A percentile compares a stretch with the other conserved stretches of the same genome.
These are phyloP conservation scores for Lottia scabra DNA, from an alignment of 2,888 invertebrate genomes.

Conservation along the genomic window DNA sequence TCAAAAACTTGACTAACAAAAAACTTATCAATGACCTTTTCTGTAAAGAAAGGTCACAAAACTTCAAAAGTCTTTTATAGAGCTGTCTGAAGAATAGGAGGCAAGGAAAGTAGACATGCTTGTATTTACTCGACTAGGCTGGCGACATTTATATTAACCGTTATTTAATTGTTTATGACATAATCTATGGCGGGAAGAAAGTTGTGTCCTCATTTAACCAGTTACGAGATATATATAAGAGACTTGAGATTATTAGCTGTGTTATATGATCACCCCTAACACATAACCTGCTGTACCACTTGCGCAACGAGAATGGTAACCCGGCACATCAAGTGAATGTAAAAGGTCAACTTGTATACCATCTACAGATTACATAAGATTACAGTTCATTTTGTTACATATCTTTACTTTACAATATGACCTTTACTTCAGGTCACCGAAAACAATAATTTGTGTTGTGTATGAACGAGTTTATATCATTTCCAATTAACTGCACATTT, in stretches of 20 bases:
- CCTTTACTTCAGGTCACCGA: neutral
- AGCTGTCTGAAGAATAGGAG: too few relatives aligned
- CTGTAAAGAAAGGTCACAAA: neutral
- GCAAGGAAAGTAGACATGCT: too few relatives aligned
- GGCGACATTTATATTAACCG: too few relatives aligned
- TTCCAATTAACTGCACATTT: too few relatives aligned
- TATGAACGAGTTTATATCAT: too few relatives aligned
- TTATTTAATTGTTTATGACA: too few relatives aligned
- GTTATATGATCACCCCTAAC: slow-evolving; percentile 2
- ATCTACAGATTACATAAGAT: neutral
- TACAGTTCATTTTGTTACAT: neutral
- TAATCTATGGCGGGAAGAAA: too few relatives aligned
- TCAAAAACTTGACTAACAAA: slow-evolving; percentile 7
- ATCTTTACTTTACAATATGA: neutral
- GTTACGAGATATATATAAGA: neutral
- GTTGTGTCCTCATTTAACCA: neutral
- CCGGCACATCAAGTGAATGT: neutral
- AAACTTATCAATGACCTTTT: slow-evolving; percentile 5
- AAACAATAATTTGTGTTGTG: neutral
- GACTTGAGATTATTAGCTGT: neutral
- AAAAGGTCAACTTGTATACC: neutral
- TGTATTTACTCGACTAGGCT: too few relatives aligned
- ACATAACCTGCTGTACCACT: slow-evolving; percentile 3
- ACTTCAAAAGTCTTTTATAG: neutral
- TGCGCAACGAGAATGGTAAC: neutral